These are phyloP conservation scores for Rhinopomastus cyanomelas DNA, from an alignment of 2,113 vertebrate genomes.

Conservation along the genomic window DNA sequence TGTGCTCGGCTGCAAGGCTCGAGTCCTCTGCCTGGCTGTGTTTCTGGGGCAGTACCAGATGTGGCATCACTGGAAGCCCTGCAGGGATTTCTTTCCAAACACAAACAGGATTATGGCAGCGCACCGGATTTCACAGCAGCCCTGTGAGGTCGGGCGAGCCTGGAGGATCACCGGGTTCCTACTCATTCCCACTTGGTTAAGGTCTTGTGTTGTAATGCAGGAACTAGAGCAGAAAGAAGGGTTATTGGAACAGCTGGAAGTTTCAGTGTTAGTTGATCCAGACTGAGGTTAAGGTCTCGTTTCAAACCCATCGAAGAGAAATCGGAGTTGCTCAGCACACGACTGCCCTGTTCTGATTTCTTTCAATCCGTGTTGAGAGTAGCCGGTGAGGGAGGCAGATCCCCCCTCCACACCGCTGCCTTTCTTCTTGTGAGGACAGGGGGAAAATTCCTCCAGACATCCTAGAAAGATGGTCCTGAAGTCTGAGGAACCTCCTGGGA, in stretches of 20 bases:
- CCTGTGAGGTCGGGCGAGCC: not conserved
- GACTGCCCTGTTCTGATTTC: not conserved
- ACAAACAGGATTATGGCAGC: not conserved
- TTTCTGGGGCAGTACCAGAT: not conserved
- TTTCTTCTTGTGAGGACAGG: not conserved
- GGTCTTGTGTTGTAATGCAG: not conserved
- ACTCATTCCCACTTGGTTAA: not conserved
- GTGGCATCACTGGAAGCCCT: not conserved
- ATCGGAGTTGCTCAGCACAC: not conserved
- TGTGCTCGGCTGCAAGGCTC: not conserved
- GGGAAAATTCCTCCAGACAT: not conserved
- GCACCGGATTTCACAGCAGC: not conserved
- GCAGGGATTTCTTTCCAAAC: not conserved
- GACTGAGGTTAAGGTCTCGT: not conserved
- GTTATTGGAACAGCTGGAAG: not conserved
- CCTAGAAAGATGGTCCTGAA: not conserved
- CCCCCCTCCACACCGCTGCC: not conserved
- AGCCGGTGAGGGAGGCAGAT: not conserved
- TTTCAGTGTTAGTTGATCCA: not conserved
- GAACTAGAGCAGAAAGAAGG: not conserved
- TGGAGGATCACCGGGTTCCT: not conserved
- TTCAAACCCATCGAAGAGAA: not conserved
- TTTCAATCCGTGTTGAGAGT: not conserved
- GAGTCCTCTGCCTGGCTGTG: not conserved
- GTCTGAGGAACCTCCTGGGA: not conserved